A percentile compares a stretch with the other conserved stretches of the same genome.
phyloP scores from a whole-genome alignment of 2,113 vertebrate genomes.

The Rhabdomys dilectus region DNA sequence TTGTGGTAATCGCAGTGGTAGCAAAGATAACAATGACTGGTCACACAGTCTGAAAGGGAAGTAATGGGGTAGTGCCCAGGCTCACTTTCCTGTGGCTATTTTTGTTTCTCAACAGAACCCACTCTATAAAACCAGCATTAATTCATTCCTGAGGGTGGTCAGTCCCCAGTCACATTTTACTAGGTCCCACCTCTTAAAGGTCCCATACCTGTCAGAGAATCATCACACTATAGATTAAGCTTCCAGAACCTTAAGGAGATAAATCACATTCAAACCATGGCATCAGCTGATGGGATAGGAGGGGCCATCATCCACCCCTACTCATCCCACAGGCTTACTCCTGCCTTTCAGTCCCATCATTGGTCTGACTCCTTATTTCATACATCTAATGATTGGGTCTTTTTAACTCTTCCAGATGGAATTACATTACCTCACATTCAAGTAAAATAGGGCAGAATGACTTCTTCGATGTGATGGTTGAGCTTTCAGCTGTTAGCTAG shows the following conservation, averaged over 20 bases:
- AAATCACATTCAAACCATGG: neutral
- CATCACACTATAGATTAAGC: neutral
- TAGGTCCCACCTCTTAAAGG: neutral
- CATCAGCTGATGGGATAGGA: neutral
- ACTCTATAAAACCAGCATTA: neutral
- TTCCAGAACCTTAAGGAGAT: neutral
- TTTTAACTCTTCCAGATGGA: constrained; percentile 44
- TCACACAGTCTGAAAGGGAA: neutral
- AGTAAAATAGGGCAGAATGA: constrained; percentile 17
- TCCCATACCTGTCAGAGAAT: neutral
- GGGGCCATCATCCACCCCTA: neutral
- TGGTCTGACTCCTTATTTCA: neutral
- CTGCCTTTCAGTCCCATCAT: neutral
- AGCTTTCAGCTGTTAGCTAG: constrained; percentile 20
- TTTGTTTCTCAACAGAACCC: neutral
- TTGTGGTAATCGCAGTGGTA: neutral
- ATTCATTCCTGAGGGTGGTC: neutral
- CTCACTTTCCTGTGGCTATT: neutral
- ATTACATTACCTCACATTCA: constrained; percentile 28
- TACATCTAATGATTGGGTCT: constrained; percentile 1
- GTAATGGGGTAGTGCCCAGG: neutral
- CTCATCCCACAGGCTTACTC: neutral
- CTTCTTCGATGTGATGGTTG: neutral
- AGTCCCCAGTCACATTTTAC: neutral
- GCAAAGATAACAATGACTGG: neutral